phyloP scores from a whole-genome alignment of 2,797 vertebrate species.

The Numenius phaeopus region DNA sequence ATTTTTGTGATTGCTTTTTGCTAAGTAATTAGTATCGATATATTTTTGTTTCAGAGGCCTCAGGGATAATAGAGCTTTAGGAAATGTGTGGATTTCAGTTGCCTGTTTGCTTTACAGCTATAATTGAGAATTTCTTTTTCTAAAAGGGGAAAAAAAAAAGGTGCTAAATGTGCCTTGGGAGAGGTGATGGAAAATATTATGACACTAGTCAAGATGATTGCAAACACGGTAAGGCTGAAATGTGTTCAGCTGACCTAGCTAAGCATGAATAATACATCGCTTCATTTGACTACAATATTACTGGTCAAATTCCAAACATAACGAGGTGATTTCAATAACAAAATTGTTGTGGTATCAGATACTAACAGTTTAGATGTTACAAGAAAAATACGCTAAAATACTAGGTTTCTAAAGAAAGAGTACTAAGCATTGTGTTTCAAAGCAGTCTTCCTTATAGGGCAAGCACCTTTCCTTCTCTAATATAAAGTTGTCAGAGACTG shows the following conservation, averaged over 20 bases:
- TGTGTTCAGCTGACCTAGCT: constrained; percentile 59
- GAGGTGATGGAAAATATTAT: constrained; percentile 78
- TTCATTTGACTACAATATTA: constrained; percentile 60
- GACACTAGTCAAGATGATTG: constrained; percentile 77
- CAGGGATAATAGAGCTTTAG: constrained; percentile 54
- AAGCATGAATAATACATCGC: constrained; percentile 45
- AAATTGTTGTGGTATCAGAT: constrained; percentile 5
- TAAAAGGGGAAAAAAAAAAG: constrained; percentile 59
- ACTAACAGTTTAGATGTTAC: constrained; percentile 3
- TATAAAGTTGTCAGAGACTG: constrained; percentile 47
- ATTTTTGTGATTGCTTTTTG: constrained; percentile 54
- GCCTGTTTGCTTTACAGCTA: constrained; percentile 61
- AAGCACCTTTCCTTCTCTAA: constrained; percentile 30
- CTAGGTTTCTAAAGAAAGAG: background rate
- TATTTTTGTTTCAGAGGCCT: constrained; percentile 58
- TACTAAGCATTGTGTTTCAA: constrained; percentile 1
- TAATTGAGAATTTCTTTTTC: constrained; percentile 66
- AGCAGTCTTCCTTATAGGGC: constrained; percentile 20
- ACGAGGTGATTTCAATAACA: constrained; percentile 48
- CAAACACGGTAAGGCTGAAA: constrained; percentile 64
- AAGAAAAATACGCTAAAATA: constrained; percentile 10
- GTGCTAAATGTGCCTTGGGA: constrained; percentile 72
- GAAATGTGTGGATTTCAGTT: constrained; percentile 61
- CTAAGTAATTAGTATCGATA: constrained; percentile 61
- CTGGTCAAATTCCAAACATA: constrained; percentile 58